Base-by-base conservation (phyloP, 2,797 vertebrate species). In the Phoebastria nigripes region DNA sequence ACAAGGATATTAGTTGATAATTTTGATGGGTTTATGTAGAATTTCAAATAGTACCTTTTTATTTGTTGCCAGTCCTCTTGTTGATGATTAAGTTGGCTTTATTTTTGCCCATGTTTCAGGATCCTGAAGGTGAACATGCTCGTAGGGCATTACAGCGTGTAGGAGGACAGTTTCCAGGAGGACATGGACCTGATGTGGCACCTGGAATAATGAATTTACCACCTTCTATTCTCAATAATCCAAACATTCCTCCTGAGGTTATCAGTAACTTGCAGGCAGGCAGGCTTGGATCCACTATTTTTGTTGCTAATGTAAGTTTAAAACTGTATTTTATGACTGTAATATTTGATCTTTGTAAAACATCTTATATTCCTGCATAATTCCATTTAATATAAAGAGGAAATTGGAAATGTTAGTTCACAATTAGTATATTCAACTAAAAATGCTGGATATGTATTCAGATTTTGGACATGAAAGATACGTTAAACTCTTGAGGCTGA, bases 51-150 rank as follows among this genome's bases (percentile, higher is more conserved):
- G 42, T 54, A 37, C 42, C 26, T 55, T 94, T 90, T 66, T 94
- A 14, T 92, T 84, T 72, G 89, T 92, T 87, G 20, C 55, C 63
- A 80, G 51, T 94, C 28, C 31, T 67, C 52, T 35, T 91, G 58
- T 35, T 93, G 73, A 59, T 83, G 9, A 56, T 52, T 90, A 46
- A 93, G 33, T 82, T 94, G 52, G 70, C 39, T 85, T 94, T 97
- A 84, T 94, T 72, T 87, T 82, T 94, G 66, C 65, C 52, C 88
- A 0, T 85, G n/a, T 97, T 98, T 59, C 89, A 99, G 99, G 99
- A 99, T 97, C 99, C 99, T 33, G 99, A 99, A 89, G 99, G 99
- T 35, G 99, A 99, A 86, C 99, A 99, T 81, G 99, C 99, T 58
- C 98, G 99, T 8, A 99, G 99, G 66, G 99, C 99, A 46, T 96